phyloP scores from a whole-genome alignment of 2,888 invertebrate species.

The Hyalella azteca region DNA sequence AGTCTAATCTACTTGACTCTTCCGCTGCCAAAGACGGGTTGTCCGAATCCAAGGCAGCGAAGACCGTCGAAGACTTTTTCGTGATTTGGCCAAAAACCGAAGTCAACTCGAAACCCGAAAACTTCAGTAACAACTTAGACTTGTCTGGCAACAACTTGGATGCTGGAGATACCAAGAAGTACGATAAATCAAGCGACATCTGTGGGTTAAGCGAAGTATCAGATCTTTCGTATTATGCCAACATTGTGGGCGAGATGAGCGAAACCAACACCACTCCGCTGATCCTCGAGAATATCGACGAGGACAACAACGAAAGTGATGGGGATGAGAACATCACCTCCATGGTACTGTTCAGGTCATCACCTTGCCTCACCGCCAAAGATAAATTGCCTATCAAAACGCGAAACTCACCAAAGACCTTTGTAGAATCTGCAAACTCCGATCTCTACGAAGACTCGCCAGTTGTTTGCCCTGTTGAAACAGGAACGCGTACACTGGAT shows the following conservation, averaged over 20 bases:
- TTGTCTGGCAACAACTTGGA: background rate
- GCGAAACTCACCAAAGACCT: background rate
- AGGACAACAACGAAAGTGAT: background rate
- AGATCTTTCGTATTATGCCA: background rate
- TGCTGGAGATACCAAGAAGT: background rate
- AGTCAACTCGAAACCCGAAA: background rate
- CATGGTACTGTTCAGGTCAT: slow-evolving; percentile 28
- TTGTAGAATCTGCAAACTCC: background rate
- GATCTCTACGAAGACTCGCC: background rate
- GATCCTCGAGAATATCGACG: slow-evolving; percentile 14
- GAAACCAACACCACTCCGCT: background rate
- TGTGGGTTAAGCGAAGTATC: background rate
- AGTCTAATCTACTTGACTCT: too few relatives aligned
- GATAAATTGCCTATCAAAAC: background rate
- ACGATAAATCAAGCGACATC: background rate
- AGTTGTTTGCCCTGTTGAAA: background rate
- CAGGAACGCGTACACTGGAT: background rate
- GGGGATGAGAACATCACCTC: slow-evolving; percentile 13
- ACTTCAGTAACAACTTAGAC: background rate
- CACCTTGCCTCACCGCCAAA: slow-evolving; percentile 2
- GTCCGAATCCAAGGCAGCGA: too few relatives aligned
- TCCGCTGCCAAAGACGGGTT: too few relatives aligned
- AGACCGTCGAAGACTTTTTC: background rate
- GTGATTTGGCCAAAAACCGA: background rate
- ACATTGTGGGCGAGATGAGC: background rate